Evolutionary conservation across 2,888 invertebrate genomes (phyloP).

Genomic region (Athalia circularis): DNA sequence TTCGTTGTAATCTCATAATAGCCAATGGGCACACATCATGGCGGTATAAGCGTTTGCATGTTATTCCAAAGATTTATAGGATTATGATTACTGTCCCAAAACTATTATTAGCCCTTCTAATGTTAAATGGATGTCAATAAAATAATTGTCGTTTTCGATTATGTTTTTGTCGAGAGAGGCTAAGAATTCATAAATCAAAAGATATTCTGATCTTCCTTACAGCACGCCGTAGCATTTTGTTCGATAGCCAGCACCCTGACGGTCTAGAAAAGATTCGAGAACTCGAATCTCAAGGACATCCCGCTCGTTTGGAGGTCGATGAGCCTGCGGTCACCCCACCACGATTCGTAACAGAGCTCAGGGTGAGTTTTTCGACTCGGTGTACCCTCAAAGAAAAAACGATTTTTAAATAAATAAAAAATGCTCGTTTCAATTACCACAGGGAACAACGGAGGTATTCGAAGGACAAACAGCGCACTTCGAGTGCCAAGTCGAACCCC

Average conservation of each 20-base stretch:
- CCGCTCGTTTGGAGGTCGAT: constrained; percentile 87
- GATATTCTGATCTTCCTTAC: constrained; percentile 58
- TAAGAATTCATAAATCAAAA: background rate
- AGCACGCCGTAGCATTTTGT: constrained; percentile 89
- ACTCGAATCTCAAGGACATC: constrained; percentile 91
- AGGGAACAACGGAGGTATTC: constrained; percentile 90
- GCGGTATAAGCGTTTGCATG: background rate
- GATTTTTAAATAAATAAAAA: background rate
- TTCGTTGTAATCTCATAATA: background rate
- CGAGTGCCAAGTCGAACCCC: constrained; percentile 94
- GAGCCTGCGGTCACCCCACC: constrained; percentile 89
- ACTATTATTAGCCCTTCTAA: background rate
- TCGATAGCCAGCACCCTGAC: constrained; percentile 95
- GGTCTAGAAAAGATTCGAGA: constrained; percentile 93
- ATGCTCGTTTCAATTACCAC: constrained; percentile 55
- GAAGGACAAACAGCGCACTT: constrained; percentile 97
- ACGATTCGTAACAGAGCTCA: constrained; percentile 88
- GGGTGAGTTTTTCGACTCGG: constrained; percentile 66
- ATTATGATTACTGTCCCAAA: background rate
- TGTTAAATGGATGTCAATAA: background rate
- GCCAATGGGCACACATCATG: background rate
- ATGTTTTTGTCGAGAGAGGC: background rate
- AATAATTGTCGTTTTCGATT: background rate
- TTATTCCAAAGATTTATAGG: background rate
- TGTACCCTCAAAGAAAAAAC: too few species aligned